Base-by-base conservation (phyloP, 2,888 invertebrate species). In the Neria commutata region DNA sequence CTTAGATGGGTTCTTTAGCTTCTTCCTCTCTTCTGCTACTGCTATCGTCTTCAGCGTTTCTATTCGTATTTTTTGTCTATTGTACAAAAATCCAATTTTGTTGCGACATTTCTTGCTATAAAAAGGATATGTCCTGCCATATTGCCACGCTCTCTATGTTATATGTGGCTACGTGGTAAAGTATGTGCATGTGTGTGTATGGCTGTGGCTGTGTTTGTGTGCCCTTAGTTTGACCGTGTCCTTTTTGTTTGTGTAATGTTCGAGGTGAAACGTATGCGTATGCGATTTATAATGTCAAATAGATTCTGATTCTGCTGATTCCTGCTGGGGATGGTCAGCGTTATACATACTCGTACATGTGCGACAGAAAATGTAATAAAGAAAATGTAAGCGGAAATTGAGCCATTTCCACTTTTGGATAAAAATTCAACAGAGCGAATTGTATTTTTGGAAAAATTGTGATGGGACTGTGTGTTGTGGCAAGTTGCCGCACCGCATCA, bases 51-150 rank as follows among this genome's bases (percentile, higher is more conserved):
- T n/a, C n/a, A n/a, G n/a, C n/a, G n/a, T n/a, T n/a, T n/a, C n/a
- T n/a, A n/a, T n/a, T n/a, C n/a, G n/a, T n/a, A n/a, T n/a, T n/a
- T n/a, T n/a, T n/a, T n/a, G n/a, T n/a, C 8, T 42, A 42, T 42
- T 42, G 42, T 42, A 42, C 42, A 42, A 42, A 42, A 42, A 42
- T 42, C 42, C 42, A 42, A 42, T 42, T 42, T 42, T 42, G 42
- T 42, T 42, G 42, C 42, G 42, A 42, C 42, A 42, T 42, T 21
- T 42, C 42, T 19, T 21, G 5, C 42, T n/a, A n/a, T n/a, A n/a
- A n/a, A n/a, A n/a, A n/a, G n/a, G n/a, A n/a, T n/a, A n/a, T n/a
- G n/a, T n/a, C n/a, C 42, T 11, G 11, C 5, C 29, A 29, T 11
- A 29, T 29, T 11, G 11, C 29, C 29, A 29, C 29, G 11, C 29